phyloP scores from a whole-genome alignment of 2,797 vertebrate species.

The Helarctos malayanus region DNA sequence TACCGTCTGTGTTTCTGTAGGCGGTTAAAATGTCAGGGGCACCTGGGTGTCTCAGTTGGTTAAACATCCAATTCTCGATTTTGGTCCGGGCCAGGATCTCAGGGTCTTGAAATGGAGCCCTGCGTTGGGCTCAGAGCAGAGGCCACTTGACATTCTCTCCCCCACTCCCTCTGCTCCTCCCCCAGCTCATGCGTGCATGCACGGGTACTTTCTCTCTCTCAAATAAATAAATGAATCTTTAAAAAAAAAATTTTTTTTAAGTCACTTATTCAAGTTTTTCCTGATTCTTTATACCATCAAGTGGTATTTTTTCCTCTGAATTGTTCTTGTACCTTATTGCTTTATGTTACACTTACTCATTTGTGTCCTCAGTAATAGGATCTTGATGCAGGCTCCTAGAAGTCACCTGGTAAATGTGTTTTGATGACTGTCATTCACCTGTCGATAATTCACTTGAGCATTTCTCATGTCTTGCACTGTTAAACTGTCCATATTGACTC shows the following conservation, averaged over 20 bases:
- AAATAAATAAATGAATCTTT: not conserved
- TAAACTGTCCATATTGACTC: not conserved
- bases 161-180: too few species aligned
- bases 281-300: not conserved
- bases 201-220: too few species aligned
- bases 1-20: not conserved
- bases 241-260: not conserved
- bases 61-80: not conserved
- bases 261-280: not conserved
- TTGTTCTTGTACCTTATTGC: not conserved
- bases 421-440: not conserved
- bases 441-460: not conserved
- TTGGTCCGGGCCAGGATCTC: not conserved
- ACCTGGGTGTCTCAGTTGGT: not conserved
- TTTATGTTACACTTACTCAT: not conserved
- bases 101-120: not conserved
- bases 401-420: not conserved
- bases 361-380: not conserved
- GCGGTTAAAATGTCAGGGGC: not conserved
- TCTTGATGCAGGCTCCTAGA: not conserved
- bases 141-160: too few species aligned
- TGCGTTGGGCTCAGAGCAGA: too few species aligned
- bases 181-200: too few species aligned
- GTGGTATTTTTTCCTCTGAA: not conserved
- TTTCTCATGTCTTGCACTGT: not conserved